Conservation (phyloP, 2,888 invertebrate genomes). For the Torymus auratus region DNA sequence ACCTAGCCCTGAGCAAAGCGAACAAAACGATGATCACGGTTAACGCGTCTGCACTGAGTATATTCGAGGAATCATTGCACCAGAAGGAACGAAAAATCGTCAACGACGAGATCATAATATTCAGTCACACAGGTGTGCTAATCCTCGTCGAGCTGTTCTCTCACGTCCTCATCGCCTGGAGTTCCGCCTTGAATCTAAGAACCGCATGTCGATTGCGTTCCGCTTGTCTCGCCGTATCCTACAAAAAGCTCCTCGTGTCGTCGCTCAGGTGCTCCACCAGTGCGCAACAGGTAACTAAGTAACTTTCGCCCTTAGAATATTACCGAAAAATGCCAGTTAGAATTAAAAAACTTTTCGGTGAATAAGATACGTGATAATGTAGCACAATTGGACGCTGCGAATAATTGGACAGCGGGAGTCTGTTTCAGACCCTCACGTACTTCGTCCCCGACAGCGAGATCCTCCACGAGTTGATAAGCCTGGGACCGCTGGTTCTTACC, state of each 20-base stretch:
- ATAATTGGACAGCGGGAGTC: constrained; percentile 49
- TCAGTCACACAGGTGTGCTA: constrained; percentile 61
- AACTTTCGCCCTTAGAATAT: neutral
- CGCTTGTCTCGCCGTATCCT: constrained; percentile 71
- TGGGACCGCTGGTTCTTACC: constrained; percentile 77
- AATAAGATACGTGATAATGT: too few species aligned
- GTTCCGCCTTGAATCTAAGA: constrained; percentile 66
- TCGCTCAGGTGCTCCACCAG: constrained; percentile 65
- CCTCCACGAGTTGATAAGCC: constrained; percentile 77
- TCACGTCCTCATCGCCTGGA: constrained; percentile 66
- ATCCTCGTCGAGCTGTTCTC: constrained; percentile 63
- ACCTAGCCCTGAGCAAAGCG: constrained; percentile 3
- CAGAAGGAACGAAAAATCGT: constrained; percentile 56
- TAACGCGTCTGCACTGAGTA: neutral
- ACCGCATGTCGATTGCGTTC: constrained; percentile 71
- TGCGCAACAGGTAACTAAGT: constrained; percentile 64
- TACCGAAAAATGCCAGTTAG: too few species aligned
- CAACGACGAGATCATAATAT: constrained; percentile 64
- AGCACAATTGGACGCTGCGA: neutral
- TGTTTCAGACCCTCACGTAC: constrained; percentile 72
- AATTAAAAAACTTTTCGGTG: too few species aligned
- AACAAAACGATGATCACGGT: neutral
- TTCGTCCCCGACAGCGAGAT: constrained; percentile 78
- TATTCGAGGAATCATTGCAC: neutral
- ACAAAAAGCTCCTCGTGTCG: constrained; percentile 69